These are phyloP conservation scores for Mus caroli DNA, from an alignment of 2,797 vertebrate species.

Conservation along the genomic window DNA sequence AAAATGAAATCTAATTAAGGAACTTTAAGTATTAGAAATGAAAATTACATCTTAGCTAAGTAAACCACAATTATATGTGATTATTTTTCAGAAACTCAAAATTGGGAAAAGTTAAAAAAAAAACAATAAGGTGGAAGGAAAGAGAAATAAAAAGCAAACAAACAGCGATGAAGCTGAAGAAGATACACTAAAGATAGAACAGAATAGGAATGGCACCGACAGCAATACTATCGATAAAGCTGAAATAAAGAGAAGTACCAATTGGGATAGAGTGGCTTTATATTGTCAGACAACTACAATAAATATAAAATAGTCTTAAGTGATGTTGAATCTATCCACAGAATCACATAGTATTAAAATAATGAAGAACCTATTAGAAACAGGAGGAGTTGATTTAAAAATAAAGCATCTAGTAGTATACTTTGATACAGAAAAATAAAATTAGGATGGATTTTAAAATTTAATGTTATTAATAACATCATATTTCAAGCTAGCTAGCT, in stretches of 20 bases:
- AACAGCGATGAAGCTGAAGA: neutral
- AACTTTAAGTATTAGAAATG: conserved; percentile 29
- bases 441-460: conserved; percentile 20
- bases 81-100: conserved; percentile 32
- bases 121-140: neutral
- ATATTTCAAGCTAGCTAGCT: neutral
- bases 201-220: neutral
- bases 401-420: neutral
- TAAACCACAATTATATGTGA: neutral
- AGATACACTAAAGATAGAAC: neutral
- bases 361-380: conserved; percentile 21
- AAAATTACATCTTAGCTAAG: neutral
- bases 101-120: conserved; percentile 5
- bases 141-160: neutral
- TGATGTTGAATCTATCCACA: neutral
- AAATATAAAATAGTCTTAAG: neutral
- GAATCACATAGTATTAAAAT: conserved; percentile 41
- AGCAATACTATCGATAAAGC: neutral
- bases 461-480: conserved; percentile 25
- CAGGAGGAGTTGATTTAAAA: neutral
- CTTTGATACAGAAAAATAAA: conserved; percentile 20
- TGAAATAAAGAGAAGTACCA: conserved; percentile 19
- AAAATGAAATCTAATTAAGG: neutral
- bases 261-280: neutral
- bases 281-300: neutral